phyloP scores from a whole-genome alignment of 2,888 invertebrate species.

The Nipponacmea schrenckii region DNA sequence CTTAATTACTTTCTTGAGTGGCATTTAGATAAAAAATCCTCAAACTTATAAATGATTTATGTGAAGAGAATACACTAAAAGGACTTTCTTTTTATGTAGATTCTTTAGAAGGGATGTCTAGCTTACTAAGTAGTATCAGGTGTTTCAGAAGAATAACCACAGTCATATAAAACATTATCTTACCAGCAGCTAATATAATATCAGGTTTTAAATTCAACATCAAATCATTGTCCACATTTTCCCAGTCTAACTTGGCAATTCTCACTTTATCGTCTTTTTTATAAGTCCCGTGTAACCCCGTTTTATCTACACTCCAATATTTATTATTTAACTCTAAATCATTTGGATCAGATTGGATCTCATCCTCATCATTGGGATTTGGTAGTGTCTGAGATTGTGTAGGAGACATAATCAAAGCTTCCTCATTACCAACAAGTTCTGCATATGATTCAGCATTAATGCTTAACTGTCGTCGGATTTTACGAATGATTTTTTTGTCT shows the following conservation, averaged over 20 bases:
- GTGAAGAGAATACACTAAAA: no score
- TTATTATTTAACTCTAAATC: slow-evolving; percentile 35
- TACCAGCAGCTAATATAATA: slow-evolving; percentile 58
- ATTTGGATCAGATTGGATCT: slow-evolving; percentile 22
- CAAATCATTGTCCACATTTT: slow-evolving; percentile 34
- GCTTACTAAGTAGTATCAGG: no score
- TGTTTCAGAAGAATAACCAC: no score
- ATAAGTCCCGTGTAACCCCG: slow-evolving; percentile 26
- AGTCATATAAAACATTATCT: neutral
- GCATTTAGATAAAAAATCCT: no score
- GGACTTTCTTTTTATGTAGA: no score
- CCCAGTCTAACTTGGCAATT: slow-evolving; percentile 55
- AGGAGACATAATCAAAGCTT: neutral
- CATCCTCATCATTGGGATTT: slow-evolving; percentile 17
- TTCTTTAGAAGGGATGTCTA: no score
- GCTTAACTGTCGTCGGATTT: slow-evolving; percentile 47
- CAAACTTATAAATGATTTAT: no score
- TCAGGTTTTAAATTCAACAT: slow-evolving; percentile 43
- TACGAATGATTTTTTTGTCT: slow-evolving; percentile 43
- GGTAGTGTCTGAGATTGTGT: neutral
- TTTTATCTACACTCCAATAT: slow-evolving; percentile 35
- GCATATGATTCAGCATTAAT: slow-evolving; percentile 36
- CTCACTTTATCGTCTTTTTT: slow-evolving; percentile 35
- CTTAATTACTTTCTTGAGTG: no score
- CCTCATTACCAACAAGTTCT: slow-evolving; percentile 15